These are phyloP conservation scores for Himalopsyche anomala DNA, from an alignment of 2,888 invertebrate species.

Conservation along the genomic window DNA sequence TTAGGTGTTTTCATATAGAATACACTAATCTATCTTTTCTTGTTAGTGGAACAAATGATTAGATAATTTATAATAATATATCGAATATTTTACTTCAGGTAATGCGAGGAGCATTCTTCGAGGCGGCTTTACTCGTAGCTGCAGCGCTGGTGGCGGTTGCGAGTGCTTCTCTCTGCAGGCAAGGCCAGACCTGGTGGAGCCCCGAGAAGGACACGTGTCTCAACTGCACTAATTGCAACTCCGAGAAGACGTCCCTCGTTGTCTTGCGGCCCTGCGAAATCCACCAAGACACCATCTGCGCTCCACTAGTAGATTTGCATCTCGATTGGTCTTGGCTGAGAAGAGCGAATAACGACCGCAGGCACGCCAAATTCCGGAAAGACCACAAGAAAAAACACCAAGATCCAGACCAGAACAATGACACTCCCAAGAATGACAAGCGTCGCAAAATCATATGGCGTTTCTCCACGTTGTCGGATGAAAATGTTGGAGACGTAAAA, in stretches of 20 bases:
- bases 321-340: conserved; percentile 79
- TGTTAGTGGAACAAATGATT: background rate
- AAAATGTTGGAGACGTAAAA: conserved; percentile 67
- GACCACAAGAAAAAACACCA: conserved; percentile 51
- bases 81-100: conserved; percentile 69
- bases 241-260: conserved; percentile 75
- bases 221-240: conserved; percentile 84
- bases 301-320: conserved; percentile 81
- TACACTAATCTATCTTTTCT: background rate
- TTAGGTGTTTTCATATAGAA: too few relatives aligned
- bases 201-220: conserved; percentile 80
- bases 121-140: conserved; percentile 72
- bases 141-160: conserved; percentile 72
- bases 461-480: conserved; percentile 54
- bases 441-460: conserved; percentile 59
- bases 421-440: conserved; percentile 47
- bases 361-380: conserved; percentile 60
- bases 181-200: conserved; percentile 84
- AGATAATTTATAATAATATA: background rate
- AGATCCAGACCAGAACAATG: conserved; percentile 18
- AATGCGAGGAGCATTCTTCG: conserved; percentile 74
- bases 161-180: conserved; percentile 72
- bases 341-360: conserved; percentile 67
- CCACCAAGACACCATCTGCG: conserved; percentile 86
- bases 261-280: conserved; percentile 85